phyloP scores from a whole-genome alignment of 2,113 vertebrate species.

The Dendropsophus ebraccatus region DNA sequence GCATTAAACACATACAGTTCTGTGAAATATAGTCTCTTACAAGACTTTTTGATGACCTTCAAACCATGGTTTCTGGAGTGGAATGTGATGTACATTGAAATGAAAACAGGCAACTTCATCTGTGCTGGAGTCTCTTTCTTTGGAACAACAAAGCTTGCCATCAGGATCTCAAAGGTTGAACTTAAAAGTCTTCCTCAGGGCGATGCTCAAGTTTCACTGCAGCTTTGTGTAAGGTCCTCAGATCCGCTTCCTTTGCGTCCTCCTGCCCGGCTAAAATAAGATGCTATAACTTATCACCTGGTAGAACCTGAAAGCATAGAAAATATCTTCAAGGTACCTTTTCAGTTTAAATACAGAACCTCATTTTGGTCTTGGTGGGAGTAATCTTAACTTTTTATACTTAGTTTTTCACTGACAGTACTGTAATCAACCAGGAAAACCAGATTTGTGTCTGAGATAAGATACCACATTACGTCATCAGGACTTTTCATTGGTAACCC shows the following conservation, averaged over 20 bases:
- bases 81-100: constrained; percentile 31
- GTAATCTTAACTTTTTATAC: not conserved
- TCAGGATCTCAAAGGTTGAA: constrained; percentile 25
- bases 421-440: not conserved
- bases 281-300: constrained; percentile 91
- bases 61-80: constrained; percentile 27
- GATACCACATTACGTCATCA: not conserved
- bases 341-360: constrained; percentile 18
- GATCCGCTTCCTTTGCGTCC: constrained; percentile 52
- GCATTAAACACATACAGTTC: constrained; percentile 39
- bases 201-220: constrained; percentile 38
- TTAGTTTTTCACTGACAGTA: not conserved
- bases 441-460: not conserved
- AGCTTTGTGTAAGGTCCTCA: constrained; percentile 38
- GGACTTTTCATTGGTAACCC: not conserved
- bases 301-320: constrained; percentile 85
- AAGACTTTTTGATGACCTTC: constrained; percentile 56
- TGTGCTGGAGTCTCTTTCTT: constrained; percentile 27
- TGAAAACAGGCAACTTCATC: constrained; percentile 47
- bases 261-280: constrained; percentile 59
- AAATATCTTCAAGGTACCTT: constrained; percentile 46
- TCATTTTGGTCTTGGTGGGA: not conserved
- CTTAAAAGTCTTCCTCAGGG: constrained; percentile 48
- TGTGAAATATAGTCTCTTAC: constrained; percentile 40
- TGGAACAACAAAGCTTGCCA: constrained; percentile 26